A percentile compares a stretch with the other conserved stretches of the same genome.
phyloP scores from a whole-genome alignment of 2,113 vertebrate species.

The Myrmecobius fasciatus region DNA sequence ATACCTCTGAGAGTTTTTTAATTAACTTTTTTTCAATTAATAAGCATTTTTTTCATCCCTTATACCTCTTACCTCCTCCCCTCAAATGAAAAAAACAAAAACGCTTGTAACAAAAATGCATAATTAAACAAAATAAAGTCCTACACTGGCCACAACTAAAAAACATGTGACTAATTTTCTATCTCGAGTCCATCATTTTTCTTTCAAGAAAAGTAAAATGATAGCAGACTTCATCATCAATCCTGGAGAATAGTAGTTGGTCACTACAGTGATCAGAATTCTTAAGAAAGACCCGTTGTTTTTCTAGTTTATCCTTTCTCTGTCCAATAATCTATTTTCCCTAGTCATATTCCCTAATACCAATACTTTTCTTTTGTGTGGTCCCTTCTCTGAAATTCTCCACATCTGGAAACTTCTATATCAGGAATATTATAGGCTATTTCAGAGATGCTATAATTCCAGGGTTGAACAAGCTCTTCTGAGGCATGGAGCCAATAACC shows the following conservation, averaged over 20 bases:
- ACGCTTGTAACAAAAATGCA: not conserved
- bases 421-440: not conserved
- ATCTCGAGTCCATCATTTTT: not conserved
- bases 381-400: not conserved
- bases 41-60: not conserved
- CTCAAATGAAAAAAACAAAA: no score
- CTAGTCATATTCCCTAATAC: not conserved
- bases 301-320: not conserved
- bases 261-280: not conserved
- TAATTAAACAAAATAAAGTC: not conserved
- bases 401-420: not conserved
- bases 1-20: no score
- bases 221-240: not conserved
- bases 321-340: not conserved
- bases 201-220: not conserved
- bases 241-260: not conserved
- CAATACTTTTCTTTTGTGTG: not conserved
- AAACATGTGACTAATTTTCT: not conserved
- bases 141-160: not conserved
- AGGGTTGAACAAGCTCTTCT: not conserved
- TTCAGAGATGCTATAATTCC: not conserved
- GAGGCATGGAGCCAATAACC: not conserved
- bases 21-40: no score
- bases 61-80: not conserved
- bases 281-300: not conserved